Evolutionary conservation across 30 jellyfish, hydroid and myxozoan genomes (phyloP).

Genomic region (Chrysaora quinquecirrha): DNA sequence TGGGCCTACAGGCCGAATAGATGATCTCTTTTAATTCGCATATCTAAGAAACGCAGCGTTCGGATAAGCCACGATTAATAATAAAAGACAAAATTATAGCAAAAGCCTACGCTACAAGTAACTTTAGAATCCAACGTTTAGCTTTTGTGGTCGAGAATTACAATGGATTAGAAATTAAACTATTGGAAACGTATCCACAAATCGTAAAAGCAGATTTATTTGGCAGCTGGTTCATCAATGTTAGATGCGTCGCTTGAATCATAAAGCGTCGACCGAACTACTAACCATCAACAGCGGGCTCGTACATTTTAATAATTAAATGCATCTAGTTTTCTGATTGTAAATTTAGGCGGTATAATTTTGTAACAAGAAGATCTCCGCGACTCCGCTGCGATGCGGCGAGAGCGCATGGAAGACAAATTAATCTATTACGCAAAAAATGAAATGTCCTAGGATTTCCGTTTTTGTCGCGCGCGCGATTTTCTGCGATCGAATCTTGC

Average conservation of each 20-base stretch:
- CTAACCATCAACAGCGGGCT: too few species aligned
- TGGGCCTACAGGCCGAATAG: conserved; percentile 1
- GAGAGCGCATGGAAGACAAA: too few species aligned
- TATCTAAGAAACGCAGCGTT: background rate
- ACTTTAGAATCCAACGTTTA: background rate
- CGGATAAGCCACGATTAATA: background rate
- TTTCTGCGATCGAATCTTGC: too few species aligned
- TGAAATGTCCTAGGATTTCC: too few species aligned
- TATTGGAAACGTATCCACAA: background rate
- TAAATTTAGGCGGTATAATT: too few species aligned
- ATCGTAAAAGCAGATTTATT: background rate
- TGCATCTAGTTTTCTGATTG: too few species aligned
- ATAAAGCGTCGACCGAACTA: too few species aligned
- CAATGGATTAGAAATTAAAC: background rate
- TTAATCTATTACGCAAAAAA: too few species aligned
- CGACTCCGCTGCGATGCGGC: too few species aligned
- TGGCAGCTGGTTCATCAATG: background rate
- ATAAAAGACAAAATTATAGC: background rate
- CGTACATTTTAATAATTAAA: too few species aligned
- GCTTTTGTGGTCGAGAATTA: background rate
- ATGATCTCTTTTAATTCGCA: background rate
- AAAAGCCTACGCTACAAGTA: background rate
- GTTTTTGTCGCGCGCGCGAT: too few species aligned
- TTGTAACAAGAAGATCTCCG: too few species aligned
- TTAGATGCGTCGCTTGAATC: background rate